Evolutionary conservation across 2,888 invertebrate genomes (phyloP), one percentile per base, ranked within the genome.

Genomic region (Neelides folsomi): DNA sequence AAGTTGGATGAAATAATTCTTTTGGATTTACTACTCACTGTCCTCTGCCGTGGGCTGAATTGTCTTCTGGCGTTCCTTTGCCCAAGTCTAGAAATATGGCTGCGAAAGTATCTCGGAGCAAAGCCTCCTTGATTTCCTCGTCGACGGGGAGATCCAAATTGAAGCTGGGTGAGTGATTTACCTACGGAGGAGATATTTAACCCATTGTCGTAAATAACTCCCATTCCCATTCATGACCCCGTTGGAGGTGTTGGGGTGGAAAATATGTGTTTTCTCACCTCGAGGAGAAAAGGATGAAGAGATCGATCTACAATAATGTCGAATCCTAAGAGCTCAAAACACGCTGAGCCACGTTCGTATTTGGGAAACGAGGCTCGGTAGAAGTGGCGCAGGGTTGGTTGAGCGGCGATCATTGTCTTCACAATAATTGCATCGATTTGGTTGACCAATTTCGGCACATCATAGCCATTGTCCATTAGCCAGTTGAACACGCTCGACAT

Each of bases 111-210:
- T 87, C 87, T 3, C 75, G 75, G 42, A 87, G 72, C 12, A 93
- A 72, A 0, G 79, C 75, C 66, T 87, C 84, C 69, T 93, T 93
- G 39, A 93, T 84, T 66, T 88, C 86, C 56, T 79, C 77, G 70
- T 93, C 92, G 44, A 92, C 74, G 55, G 80, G 78, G 1, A 89
- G 83, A 68, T 89, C 88, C 13, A 87, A 88, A 69, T 89, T 86
- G 68, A 90, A 90, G 70, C 90, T 90, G 1, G 92, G 92, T 7
- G 90, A 90, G 70, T 90, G 90, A 71, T 93, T 93, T 3, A 87
- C 86, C 82, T 82, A 59, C 3, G 56, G 47, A 37, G 18, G 7
- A 44, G 20, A 27, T 15, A 13, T 48, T 39, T 5, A 39, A 8
- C 39, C 5, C 19, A 9, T 3, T 6, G 3, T 18, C 12, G 12